Evolutionary conservation across 1,140 invertebrate species (phyloP).

Genomic region (Cyclina sinensis): DNA sequence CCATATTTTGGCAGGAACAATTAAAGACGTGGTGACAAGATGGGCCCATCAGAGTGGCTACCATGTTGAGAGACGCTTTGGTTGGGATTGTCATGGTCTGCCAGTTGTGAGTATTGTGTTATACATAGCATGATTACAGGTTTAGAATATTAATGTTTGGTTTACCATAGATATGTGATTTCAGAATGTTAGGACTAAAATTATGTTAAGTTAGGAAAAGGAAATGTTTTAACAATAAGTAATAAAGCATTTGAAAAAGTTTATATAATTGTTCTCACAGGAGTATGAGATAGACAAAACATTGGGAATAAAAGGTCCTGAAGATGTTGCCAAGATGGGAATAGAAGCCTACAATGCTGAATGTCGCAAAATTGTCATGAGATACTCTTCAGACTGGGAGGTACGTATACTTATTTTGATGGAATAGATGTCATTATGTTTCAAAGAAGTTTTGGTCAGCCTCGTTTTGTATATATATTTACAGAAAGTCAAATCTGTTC

Average conservation of each 20-base stretch:
- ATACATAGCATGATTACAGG: too few species aligned
- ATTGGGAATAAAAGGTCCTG: slow-evolving; percentile 97
- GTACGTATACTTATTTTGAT: slow-evolving; percentile 80
- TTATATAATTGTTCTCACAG: too few species aligned
- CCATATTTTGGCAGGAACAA: slow-evolving; percentile 98
- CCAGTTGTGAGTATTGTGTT: slow-evolving; percentile 88
- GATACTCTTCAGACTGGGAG: slow-evolving; percentile 98
- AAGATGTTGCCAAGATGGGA: slow-evolving; percentile 99
- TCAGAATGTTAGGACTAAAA: too few species aligned
- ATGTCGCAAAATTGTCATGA: slow-evolving; percentile 98
- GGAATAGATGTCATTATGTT: too few species aligned
- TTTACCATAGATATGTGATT: too few species aligned
- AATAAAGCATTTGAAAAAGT: too few species aligned
- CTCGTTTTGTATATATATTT: too few species aligned
- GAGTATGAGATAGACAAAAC: slow-evolving; percentile 98
- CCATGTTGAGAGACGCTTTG: slow-evolving; percentile 98
- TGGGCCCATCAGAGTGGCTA: slow-evolving; percentile 99
- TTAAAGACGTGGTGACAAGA: slow-evolving; percentile 99
- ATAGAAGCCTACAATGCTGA: slow-evolving; percentile 98
- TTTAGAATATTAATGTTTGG: too few species aligned
- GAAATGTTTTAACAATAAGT: too few species aligned
- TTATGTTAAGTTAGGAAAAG: too few species aligned
- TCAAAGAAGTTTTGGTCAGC: too few species aligned
- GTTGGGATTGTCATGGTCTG: slow-evolving; percentile 99
- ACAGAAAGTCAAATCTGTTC: too few species aligned